phyloP scores from a whole-genome alignment of 2,113 vertebrate species.

The Seriola dumerili region DNA sequence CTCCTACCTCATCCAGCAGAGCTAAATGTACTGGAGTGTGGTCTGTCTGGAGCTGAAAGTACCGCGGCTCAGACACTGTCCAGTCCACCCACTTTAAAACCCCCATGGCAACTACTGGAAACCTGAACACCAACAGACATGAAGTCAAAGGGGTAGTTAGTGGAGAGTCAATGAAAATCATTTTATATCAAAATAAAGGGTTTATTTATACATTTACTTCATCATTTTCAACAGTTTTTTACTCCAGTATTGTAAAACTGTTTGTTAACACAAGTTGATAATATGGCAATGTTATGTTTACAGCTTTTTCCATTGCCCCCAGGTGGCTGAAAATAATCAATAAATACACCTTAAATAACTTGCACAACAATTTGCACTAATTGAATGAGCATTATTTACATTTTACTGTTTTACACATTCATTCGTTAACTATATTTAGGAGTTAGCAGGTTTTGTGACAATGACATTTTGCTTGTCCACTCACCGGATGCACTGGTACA shows the following conservation, averaged over 20 bases:
- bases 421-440: neutral
- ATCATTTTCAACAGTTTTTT: neutral
- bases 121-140: conserved; percentile 80
- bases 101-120: conserved; percentile 98
- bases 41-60: conserved; percentile 98
- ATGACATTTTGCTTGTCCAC: neutral
- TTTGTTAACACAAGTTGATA: neutral
- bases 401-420: neutral
- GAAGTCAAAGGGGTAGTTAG: neutral
- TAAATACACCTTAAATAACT: too few relatives aligned
- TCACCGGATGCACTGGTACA: conserved; percentile 94
- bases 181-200: neutral
- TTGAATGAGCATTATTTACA: neutral
- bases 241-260: neutral
- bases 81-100: conserved; percentile 99
- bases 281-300: too few relatives aligned
- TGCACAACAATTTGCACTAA: too few relatives aligned
- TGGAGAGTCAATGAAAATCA: neutral
- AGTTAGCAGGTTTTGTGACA: neutral
- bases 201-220: neutral
- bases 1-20: conserved; percentile 91
- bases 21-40: conserved; percentile 97
- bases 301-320: too few relatives aligned
- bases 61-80: conserved; percentile 97
- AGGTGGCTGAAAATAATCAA: too few relatives aligned